Conservation (phyloP, 2,888 invertebrate species). For the Copidosoma aretas region DNA sequence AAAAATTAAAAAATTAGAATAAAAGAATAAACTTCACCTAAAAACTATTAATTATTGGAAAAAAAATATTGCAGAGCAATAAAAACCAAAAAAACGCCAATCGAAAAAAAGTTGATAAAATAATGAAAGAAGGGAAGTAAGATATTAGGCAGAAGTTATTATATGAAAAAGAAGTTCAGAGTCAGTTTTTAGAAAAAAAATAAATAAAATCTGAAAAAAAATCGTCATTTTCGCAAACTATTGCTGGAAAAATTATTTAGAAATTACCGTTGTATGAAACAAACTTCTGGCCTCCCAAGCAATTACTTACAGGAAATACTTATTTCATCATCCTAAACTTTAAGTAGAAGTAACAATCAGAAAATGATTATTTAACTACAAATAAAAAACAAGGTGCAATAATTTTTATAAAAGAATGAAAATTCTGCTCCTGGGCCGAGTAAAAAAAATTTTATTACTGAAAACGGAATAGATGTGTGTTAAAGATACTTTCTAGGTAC, state of each 20-base stretch:
- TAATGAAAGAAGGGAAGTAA: neutral
- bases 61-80: neutral
- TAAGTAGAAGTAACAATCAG: neutral
- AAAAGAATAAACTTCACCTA: neutral
- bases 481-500: too few species aligned
- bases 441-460: constrained; percentile 6
- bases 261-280: constrained; percentile 11
- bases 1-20: too few species aligned
- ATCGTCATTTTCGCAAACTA: constrained; percentile 1
- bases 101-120: constrained; percentile 1
- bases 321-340: neutral
- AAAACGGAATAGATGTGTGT: constrained; percentile 3
- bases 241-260: constrained; percentile 17
- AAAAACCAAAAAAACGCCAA: neutral
- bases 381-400: neutral
- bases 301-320: neutral
- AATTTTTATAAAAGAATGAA: constrained; percentile 7
- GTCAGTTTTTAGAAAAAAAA: constrained; percentile 3
- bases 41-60: neutral
- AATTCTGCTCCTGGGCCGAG: neutral
- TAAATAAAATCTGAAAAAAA: neutral
- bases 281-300: neutral
- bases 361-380: neutral
- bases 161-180: neutral
- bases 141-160: neutral